These are phyloP conservation scores for Catagonus wagneri DNA, from an alignment of 2,113 vertebrate species.

Conservation along the genomic window DNA sequence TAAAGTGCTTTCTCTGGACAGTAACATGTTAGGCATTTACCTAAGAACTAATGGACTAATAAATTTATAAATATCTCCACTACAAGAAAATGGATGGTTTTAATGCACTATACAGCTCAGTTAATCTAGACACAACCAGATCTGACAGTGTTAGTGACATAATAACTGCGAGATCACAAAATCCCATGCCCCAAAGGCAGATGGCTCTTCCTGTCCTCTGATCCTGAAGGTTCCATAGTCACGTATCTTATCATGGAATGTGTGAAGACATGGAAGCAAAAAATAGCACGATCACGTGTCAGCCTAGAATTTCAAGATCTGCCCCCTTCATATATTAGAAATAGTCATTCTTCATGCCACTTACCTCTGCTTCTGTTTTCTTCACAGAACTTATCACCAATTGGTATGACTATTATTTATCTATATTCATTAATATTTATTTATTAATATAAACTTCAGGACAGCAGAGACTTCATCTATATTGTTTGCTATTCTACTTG, in stretches of 20 bases:
- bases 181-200: slow-evolving; percentile 4
- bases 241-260: slow-evolving; percentile 76
- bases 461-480: background rate
- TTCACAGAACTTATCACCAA: background rate
- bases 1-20: slow-evolving; percentile 40
- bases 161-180: slow-evolving; percentile 38
- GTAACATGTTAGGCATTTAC: slow-evolving; percentile 46
- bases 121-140: slow-evolving; percentile 48
- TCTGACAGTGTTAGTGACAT: slow-evolving; percentile 63
- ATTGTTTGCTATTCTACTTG: background rate
- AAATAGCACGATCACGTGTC: slow-evolving; percentile 51
- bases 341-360: background rate
- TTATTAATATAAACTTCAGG: slow-evolving; percentile 10
- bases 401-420: background rate
- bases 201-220: slow-evolving; percentile 43
- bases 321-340: background rate
- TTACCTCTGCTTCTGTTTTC: background rate
- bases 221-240: slow-evolving; percentile 18
- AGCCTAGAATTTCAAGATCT: background rate
- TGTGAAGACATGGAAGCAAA: slow-evolving; percentile 67
- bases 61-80: slow-evolving; percentile 59
- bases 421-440: background rate
- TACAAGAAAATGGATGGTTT: slow-evolving; percentile 48
- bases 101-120: background rate
- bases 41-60: slow-evolving; percentile 65